These are phyloP conservation scores for Orientallactaga sibirica DNA, from an alignment of 2,797 vertebrate genomes.

Conservation along the genomic window DNA sequence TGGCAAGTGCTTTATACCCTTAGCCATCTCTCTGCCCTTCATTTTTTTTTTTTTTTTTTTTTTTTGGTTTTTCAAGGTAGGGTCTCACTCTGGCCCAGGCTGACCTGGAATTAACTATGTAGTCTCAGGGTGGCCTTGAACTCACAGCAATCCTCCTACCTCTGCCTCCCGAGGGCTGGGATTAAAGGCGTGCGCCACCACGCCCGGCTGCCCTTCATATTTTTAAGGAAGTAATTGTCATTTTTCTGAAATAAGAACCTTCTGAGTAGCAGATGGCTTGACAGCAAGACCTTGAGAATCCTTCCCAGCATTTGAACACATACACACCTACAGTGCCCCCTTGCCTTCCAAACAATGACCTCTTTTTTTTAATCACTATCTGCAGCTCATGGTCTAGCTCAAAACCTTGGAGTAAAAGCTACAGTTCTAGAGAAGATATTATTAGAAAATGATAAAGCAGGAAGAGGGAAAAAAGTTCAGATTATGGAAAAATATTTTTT, in stretches of 20 bases:
- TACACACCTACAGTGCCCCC: neutral
- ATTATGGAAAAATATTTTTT: conserved; percentile 11
- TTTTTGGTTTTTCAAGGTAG: too few species aligned
- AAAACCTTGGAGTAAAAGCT: conserved; percentile 3
- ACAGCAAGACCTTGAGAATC: neutral
- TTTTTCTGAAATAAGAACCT: neutral
- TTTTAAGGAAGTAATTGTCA: neutral
- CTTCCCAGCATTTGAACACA: neutral
- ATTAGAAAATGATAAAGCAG: conserved; percentile 52
- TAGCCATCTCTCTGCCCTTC: too few species aligned
- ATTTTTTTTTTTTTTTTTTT: too few species aligned
- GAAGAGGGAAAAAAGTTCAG: conserved; percentile 11
- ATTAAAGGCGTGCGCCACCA: too few species aligned
- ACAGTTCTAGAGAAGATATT: conserved; percentile 4
- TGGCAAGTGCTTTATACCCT: too few species aligned
- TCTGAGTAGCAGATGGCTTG: neutral
- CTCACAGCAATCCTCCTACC: too few species aligned
- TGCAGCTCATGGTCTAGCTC: neutral
- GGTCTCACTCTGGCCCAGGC: too few species aligned
- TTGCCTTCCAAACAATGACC: neutral
- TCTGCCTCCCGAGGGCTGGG: too few species aligned
- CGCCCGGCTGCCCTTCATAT: too few species aligned
- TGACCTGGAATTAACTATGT: too few species aligned
- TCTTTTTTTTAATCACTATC: neutral
- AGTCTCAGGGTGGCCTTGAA: too few species aligned